Evolutionary conservation across 1,140 invertebrate species (phyloP), one percentile per base, ranked within the genome.

Genomic region (Brachionus asplanchnoidis): DNA sequence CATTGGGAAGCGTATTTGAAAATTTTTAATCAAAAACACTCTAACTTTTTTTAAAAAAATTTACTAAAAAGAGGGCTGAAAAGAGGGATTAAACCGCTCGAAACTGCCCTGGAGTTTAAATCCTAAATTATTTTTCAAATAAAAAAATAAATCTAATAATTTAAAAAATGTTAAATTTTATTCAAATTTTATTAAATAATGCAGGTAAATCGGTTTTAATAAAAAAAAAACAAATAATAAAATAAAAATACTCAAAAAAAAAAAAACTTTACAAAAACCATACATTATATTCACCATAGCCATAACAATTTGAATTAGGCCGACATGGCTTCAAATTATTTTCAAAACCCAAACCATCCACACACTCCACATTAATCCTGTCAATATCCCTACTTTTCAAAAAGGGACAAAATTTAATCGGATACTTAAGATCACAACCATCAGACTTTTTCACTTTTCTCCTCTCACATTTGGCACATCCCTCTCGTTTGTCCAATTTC

Each of bases 271-370:
- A 82, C 32, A 82, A 68, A 82, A 82, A 65, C 79, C 79, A 82
- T 1, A 82, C 79, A 82, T 82, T 82, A 9, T 65, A 60, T 26
- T 82, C 79, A 26, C 79, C 79, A 65, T 44, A 82, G n/a, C 42
- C 42, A 9, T 42, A 82, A 68, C 79, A 82, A 68, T 68, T 82
- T 17, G 53, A 60, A 11, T 60, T 68, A 3, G 20, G 0, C 32
- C 14, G 17, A 1, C 46, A 65, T 5, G 79, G 20, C 17, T 20
- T 40, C 3, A 82, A 17, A 82, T 36, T 44, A 26, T 82, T 65
- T 12, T 77, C 73, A 11, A 50, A 77, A 9, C 40, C 73, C 12
- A 73, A 8, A 12, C 42, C n/a, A 50, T 56, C 40, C 4, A 65
- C 8, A 7, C 36, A 28, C 2, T 82, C 53, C 6, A 56, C 42